Percentiles rank a stretch among this genome's conserved stretches.
These are phyloP conservation scores for Pachycephala philippinensis DNA, from an alignment of 2,113 vertebrate genomes.

Conservation along the genomic window DNA sequence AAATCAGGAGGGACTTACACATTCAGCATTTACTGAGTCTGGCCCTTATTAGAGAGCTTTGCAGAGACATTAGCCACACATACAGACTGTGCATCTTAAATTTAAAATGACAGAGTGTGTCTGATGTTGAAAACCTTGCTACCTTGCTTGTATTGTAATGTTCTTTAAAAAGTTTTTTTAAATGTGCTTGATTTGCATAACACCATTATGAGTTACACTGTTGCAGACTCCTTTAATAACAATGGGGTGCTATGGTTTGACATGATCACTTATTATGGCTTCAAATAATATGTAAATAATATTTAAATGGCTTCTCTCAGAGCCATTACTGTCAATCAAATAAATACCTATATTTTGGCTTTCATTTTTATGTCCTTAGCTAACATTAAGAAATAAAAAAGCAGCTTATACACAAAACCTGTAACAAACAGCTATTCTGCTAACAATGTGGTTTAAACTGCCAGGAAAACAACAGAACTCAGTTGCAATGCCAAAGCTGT, in stretches of 20 bases:
- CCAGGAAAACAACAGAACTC: not conserved
- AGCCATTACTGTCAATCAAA: conserved; percentile 56
- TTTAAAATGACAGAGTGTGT: not conserved
- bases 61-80: not conserved
- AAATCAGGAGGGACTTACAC: not conserved
- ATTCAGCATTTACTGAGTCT: not conserved
- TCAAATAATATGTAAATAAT: conserved; percentile 69
- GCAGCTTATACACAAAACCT: not conserved
- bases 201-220: not conserved
- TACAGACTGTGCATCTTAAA: not conserved
- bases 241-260: conserved; percentile 27
- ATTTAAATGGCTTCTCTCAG: conserved; percentile 63
- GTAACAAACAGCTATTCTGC: conserved; percentile 35
- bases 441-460: conserved; percentile 22
- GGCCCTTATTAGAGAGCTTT: not conserved
- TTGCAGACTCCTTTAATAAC: conserved; percentile 21
- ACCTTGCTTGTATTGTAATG: not conserved
- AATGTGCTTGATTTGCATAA: conserved; percentile 37
- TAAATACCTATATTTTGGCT: conserved; percentile 43
- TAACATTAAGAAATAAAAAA: conserved; percentile 41
- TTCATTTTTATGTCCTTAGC: conserved; percentile 48
- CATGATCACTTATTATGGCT: conserved; percentile 36
- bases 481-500: not conserved
- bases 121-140: not conserved
- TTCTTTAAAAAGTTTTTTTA: not conserved